phyloP scores from a whole-genome alignment of 2,113 vertebrate species.

The Tapirus terrestris region DNA sequence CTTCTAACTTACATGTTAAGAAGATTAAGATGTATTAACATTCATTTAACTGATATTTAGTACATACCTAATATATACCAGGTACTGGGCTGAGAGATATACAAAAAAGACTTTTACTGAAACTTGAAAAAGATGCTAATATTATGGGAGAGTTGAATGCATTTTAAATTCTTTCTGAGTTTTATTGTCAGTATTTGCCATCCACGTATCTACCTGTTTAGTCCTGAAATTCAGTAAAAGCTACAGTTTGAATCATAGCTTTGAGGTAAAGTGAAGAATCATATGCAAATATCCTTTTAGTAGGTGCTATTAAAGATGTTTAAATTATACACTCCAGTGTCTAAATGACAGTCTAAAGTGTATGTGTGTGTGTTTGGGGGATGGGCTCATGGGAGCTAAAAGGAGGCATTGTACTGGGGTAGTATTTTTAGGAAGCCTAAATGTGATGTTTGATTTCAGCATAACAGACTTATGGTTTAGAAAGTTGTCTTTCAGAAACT shows the following conservation, averaged over 20 bases:
- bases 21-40: slow-evolving; percentile 20
- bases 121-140: not conserved
- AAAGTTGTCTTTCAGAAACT: slow-evolving; percentile 66
- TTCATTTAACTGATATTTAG: not conserved
- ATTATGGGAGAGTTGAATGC: not conserved
- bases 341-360: slow-evolving; percentile 53
- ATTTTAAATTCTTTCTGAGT: slow-evolving; percentile 50
- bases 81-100: not conserved
- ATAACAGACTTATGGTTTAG: slow-evolving; percentile 48
- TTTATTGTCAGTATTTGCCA: not conserved
- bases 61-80: not conserved
- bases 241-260: slow-evolving; percentile 45
- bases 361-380: not conserved
- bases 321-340: slow-evolving; percentile 56
- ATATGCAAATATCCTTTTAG: slow-evolving; percentile 61
- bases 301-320: slow-evolving; percentile 63
- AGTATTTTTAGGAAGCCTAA: slow-evolving; percentile 76
- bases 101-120: slow-evolving; percentile 32
- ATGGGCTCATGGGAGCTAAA: slow-evolving; percentile 44
- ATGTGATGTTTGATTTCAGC: slow-evolving; percentile 69
- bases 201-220: not conserved
- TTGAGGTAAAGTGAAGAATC: slow-evolving; percentile 59
- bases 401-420: slow-evolving; percentile 65
- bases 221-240: slow-evolving; percentile 32
- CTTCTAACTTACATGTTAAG: slow-evolving; percentile 45